These are phyloP conservation scores for Phyllostomus discolor DNA, from an alignment of 2,113 vertebrate genomes.

Conservation along the genomic window DNA sequence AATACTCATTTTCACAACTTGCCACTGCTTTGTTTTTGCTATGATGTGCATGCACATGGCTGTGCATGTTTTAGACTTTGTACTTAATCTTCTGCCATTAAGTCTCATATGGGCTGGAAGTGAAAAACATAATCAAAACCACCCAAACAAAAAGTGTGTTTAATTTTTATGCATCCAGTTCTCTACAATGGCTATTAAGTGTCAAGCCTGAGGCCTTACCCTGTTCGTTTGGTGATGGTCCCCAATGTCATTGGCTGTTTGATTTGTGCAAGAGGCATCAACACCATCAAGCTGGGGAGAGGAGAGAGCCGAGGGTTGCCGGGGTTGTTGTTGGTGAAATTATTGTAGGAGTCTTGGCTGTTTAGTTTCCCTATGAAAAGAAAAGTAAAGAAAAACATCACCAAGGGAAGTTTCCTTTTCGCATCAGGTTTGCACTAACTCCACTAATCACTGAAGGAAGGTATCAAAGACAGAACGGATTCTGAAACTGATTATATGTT, in stretches of 20 bases:
- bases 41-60: not conserved
- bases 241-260: conserved; percentile 98
- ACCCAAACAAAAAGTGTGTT: not conserved
- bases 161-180: not conserved
- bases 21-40: conserved; percentile 48
- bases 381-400: conserved; percentile 50
- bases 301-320: conserved; percentile 94
- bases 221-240: conserved; percentile 96
- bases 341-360: conserved; percentile 96
- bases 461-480: not conserved
- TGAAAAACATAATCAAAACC: conserved; percentile 51
- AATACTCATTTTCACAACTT: conserved; percentile 53
- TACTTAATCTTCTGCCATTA: conserved; percentile 15
- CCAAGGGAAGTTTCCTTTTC: not conserved
- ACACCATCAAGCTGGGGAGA: conserved; percentile 91
- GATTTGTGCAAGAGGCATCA: conserved; percentile 95
- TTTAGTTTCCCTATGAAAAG: conserved; percentile 84
- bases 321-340: conserved; percentile 96
- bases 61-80: not conserved
- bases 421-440: not conserved
- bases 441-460: conserved; percentile 2
- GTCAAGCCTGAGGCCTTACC: conserved; percentile 83
- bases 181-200: not conserved
- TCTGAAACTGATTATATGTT: not conserved
- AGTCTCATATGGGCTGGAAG: not conserved